These are phyloP conservation scores for Nannobrachium achirus DNA, from an alignment of 2,113 vertebrate species.

Conservation along the genomic window DNA sequence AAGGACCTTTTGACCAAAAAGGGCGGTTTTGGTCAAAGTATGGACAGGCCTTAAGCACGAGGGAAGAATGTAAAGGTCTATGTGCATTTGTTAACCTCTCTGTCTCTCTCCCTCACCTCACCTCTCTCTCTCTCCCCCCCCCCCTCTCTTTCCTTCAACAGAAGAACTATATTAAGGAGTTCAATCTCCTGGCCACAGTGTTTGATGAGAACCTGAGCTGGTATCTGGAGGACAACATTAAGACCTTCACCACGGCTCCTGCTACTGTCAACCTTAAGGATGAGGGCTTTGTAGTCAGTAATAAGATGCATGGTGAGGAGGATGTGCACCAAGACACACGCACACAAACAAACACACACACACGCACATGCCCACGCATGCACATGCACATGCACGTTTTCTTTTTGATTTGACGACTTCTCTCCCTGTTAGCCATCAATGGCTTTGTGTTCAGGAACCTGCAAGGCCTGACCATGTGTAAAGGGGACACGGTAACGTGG, in stretches of 20 bases:
- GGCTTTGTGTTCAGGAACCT: conserved; percentile 93
- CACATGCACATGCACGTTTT: too few relatives aligned
- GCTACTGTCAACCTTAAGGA: conserved; percentile 85
- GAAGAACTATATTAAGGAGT: conserved; percentile 88
- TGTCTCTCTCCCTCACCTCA: neutral
- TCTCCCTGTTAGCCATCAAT: conserved; percentile 85
- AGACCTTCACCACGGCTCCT: conserved; percentile 76
- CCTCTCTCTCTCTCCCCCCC: too few relatives aligned
- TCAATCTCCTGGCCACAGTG: conserved; percentile 87
- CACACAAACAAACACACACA: too few relatives aligned
- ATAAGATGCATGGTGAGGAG: conserved; percentile 94
- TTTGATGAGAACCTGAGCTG: conserved; percentile 97
- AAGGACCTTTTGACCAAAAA: too few relatives aligned
- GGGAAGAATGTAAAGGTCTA: too few relatives aligned
- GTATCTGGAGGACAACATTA: conserved; percentile 92
- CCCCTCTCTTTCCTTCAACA: conserved; percentile 50
- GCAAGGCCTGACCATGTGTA: conserved; percentile 90
- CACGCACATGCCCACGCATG: too few relatives aligned
- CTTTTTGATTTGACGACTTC: conserved; percentile 46
- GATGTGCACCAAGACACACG: too few relatives aligned
- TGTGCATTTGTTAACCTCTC: too few relatives aligned
- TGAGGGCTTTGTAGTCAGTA: conserved; percentile 90
- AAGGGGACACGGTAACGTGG: conserved; percentile 86
- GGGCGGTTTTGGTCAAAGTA: too few relatives aligned
- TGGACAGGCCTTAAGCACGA: too few relatives aligned